These are phyloP conservation scores for Hylia prasina DNA, from an alignment of 2,113 vertebrate species.

Conservation along the genomic window DNA sequence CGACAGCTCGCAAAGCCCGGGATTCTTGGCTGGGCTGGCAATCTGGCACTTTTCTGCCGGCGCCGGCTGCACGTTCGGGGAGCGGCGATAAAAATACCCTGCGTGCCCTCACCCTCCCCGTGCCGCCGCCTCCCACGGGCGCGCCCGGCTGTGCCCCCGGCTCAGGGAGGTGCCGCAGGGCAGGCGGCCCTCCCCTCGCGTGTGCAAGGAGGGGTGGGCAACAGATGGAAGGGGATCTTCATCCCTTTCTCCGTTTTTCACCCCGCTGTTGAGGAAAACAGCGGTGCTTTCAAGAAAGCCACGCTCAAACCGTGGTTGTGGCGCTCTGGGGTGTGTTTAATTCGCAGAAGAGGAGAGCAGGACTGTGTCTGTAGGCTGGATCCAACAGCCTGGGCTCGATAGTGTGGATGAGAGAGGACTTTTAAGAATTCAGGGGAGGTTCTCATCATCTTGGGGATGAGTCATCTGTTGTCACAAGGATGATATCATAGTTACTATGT, in stretches of 20 bases:
- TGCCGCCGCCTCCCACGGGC: background rate
- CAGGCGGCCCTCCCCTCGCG: background rate
- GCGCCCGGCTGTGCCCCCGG: background rate
- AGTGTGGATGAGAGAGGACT: background rate
- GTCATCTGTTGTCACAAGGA: background rate
- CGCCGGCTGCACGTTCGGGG: background rate
- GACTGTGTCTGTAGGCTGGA: slow-evolving; percentile 45
- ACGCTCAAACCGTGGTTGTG: background rate
- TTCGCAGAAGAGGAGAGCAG: background rate
- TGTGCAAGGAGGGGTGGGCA: background rate
- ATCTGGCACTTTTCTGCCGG: slow-evolving; percentile 26
- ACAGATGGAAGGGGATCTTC: background rate
- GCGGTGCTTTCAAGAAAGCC: background rate
- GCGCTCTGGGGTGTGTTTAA: background rate
- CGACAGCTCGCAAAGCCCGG: background rate
- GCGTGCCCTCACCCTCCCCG: background rate
- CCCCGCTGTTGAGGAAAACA: slow-evolving; percentile 30
- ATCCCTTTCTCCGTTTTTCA: background rate
- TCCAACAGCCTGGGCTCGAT: background rate
- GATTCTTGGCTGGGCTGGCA: background rate
- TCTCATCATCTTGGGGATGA: background rate
- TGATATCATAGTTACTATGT: background rate
- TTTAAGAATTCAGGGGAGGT: background rate
- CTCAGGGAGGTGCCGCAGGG: background rate
- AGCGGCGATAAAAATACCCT: background rate